phyloP scores from a whole-genome alignment of 1,140 invertebrate genomes.

The Caenorhabditis inopinata region DNA sequence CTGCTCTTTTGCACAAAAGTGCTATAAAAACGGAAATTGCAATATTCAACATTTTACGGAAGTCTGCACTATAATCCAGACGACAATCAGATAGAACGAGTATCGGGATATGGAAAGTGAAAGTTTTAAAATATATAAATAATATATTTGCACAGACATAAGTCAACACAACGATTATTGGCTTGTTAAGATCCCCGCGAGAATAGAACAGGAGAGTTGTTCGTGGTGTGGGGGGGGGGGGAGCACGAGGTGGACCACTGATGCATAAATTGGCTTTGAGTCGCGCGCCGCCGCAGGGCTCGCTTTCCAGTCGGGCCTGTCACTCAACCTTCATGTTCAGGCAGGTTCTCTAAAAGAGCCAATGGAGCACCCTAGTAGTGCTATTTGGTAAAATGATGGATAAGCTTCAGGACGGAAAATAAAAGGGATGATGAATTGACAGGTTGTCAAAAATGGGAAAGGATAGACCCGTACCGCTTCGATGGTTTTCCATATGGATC shows the following conservation, averaged over 20 bases:
- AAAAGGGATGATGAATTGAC: slow-evolving; percentile 4
- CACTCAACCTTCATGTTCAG: slow-evolving; percentile 33
- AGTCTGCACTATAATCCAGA: background rate
- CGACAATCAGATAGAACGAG: background rate
- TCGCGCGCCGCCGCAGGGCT: slow-evolving; percentile 22
- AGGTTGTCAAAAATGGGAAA: slow-evolving; percentile 10
- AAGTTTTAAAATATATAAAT: background rate
- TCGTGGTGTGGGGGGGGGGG: background rate
- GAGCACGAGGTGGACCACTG: background rate
- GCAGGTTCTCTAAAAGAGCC: background rate
- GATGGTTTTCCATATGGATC: too few species aligned
- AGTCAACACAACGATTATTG: background rate
- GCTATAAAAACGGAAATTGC: background rate
- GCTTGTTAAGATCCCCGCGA: background rate
- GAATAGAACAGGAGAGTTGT: too few species aligned
- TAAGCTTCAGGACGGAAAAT: background rate
- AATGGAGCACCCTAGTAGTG: background rate
- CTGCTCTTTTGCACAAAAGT: background rate
- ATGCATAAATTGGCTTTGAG: slow-evolving; percentile 31
- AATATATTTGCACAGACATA: background rate
- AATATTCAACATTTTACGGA: background rate
- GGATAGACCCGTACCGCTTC: background rate
- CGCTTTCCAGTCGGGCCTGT: slow-evolving; percentile 15
- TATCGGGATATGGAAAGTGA: background rate
- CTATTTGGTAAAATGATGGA: slow-evolving; percentile 29